phyloP scores from a whole-genome alignment of 2,888 invertebrate genomes.

The Tetheella fluctuosa region DNA sequence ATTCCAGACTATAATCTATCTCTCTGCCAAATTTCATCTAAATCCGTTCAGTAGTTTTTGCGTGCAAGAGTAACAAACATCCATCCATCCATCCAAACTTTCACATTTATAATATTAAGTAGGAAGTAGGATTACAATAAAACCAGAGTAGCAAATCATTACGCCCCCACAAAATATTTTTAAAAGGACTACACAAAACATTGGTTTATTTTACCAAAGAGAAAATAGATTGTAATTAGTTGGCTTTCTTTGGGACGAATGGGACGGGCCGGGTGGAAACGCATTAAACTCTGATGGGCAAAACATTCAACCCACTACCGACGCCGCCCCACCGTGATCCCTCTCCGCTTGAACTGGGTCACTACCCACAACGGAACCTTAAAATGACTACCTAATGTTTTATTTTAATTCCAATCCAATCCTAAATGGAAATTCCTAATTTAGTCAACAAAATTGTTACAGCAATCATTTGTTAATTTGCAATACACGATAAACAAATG shows the following conservation, averaged over 20 bases:
- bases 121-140: background rate
- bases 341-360: slow-evolving; percentile 50
- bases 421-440: background rate
- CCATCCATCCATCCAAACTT: too few species aligned
- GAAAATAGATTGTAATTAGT: slow-evolving; percentile 64
- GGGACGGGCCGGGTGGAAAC: slow-evolving; percentile 47
- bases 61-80: too few species aligned
- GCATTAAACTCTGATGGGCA: slow-evolving; percentile 63
- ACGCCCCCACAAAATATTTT: background rate
- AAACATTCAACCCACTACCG: slow-evolving; percentile 45
- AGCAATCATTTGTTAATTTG: background rate
- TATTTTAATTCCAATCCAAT: slow-evolving; percentile 35
- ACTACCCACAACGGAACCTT: slow-evolving; percentile 46
- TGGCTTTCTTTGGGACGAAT: slow-evolving; percentile 45
- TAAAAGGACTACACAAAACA: slow-evolving; percentile 6
- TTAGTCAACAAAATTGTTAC: background rate
- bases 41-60: too few species aligned
- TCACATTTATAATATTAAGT: too few species aligned
- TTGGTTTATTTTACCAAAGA: slow-evolving; percentile 18
- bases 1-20: too few species aligned
- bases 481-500: too few species aligned
- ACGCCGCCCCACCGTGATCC: slow-evolving; percentile 29
- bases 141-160: background rate
- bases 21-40: too few species aligned
- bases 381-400: slow-evolving; percentile 36